Evolutionary conservation across 2,797 vertebrate species (phyloP), one percentile per base, ranked within the genome.

Genomic region (Tachyglossus aculeatus): DNA sequence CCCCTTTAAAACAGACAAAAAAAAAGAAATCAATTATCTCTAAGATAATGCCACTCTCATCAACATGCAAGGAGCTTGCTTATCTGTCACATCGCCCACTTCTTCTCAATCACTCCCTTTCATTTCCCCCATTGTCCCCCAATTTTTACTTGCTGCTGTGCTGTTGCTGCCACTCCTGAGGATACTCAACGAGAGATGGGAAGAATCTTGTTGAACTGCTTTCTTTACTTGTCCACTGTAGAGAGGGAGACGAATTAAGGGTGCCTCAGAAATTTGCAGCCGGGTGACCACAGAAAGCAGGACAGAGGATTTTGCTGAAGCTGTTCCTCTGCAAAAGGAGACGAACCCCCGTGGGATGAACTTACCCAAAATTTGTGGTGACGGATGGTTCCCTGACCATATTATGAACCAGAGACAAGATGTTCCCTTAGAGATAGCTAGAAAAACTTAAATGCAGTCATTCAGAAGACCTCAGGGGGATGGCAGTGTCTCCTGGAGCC

Each of bases 61-160:
- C 88, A 89, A 88, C 85, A 91, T 91, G 88, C 89, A 90, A 83
- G 84, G 47, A 88, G 85, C 71, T 83, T 82, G 47, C 88, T 86
- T 88, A 84, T 88, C 88, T 90, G 89, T 90, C 88, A 90, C 74
- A 0, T 88, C 86, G 67, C 86, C 86, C 84, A 89, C 85, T 88
- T 88, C 86, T 89, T 87, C 84, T 91, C 86, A 91, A 91, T 90
- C 89, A 89, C 83, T 91, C 81, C 62, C 61, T 88, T 88, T 88
- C 86, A 88, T 89, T 88, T 90, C 83, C 86, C 85, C 77, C 83
- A 86, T 86, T 87, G 86, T 88, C 80, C 48, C 84, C 75, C 67
- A 24, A 78, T 64, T 81, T 87, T 89, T 88, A 86, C 84, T 85
- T 84, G 82, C 51, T 74, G 73, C 75, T 77, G 70, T 74, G 68